Evolutionary conservation across 1,140 invertebrate species (phyloP).

Genomic region (Euwallacea fornicatus): DNA sequence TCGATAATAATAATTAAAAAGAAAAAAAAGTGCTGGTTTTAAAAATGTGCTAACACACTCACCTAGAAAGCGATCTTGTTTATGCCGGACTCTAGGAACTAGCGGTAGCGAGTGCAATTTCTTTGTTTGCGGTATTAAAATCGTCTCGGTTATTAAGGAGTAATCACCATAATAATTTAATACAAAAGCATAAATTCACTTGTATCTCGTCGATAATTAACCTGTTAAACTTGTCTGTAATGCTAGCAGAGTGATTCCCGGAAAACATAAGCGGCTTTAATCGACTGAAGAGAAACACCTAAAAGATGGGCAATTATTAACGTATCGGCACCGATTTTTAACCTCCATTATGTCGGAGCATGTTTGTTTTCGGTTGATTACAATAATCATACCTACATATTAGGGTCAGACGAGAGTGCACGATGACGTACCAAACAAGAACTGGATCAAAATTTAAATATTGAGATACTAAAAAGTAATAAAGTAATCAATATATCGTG

Average conservation of each 20-base stretch:
- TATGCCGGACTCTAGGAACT: too few species aligned
- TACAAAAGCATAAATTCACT: slow-evolving; percentile 32
- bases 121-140: not conserved
- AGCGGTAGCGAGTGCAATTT: not conserved
- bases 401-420: too few species aligned
- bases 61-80: too few species aligned
- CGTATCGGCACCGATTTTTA: slow-evolving; percentile 11
- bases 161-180: slow-evolving; percentile 28
- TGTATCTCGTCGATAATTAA: slow-evolving; percentile 34
- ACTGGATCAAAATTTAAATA: too few species aligned
- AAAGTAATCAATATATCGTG: too few species aligned
- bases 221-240: slow-evolving; percentile 32
- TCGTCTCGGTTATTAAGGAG: not conserved
- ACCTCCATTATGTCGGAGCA: slow-evolving; percentile 19
- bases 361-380: not conserved
- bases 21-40: not conserved
- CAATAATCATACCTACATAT: too few species aligned
- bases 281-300: slow-evolving; percentile 27
- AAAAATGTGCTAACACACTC: too few species aligned
- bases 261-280: slow-evolving; percentile 34
- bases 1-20: not conserved
- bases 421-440: too few species aligned
- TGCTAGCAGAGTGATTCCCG: slow-evolving; percentile 35
- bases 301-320: slow-evolving; percentile 24
- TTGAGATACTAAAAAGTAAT: too few species aligned